A percentile compares a stretch with the other conserved stretches of the same genome.
Conservation (phyloP, 2,797 vertebrate genomes). For the Bufotes viridis region DNA sequence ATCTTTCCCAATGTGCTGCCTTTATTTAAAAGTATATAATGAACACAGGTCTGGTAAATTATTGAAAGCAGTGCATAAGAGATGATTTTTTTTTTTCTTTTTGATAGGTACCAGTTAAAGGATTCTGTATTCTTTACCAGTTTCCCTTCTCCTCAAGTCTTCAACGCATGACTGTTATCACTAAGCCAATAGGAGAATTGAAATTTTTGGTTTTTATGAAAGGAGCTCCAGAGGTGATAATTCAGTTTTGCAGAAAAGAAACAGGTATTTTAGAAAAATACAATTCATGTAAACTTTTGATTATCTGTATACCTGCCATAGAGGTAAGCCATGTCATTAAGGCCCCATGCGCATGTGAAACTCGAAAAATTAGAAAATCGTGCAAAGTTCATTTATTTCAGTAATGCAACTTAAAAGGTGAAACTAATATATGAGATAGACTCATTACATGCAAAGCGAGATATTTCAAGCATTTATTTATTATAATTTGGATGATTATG, state of each 20-base stretch:
- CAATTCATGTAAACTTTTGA: background rate
- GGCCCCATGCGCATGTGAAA: no score
- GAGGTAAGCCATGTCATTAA: background rate
- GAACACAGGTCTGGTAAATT: background rate
- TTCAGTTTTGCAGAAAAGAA: slow-evolving; percentile 68
- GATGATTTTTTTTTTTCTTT: background rate
- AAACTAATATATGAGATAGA: no score
- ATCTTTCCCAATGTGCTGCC: background rate
- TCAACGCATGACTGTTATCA: slow-evolving; percentile 73
- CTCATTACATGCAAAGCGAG: no score
- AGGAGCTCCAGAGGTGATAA: slow-evolving; percentile 71
- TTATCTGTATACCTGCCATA: background rate
- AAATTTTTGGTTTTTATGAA: slow-evolving; percentile 68
- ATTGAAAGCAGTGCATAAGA: no score
- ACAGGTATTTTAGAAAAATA: slow-evolving; percentile 66
- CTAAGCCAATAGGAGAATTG: slow-evolving; percentile 59
- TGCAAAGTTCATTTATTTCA: no score
- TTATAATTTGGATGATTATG: no score
- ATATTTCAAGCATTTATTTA: no score
- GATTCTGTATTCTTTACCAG: slow-evolving; percentile 68
- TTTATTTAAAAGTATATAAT: background rate
- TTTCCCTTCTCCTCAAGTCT: slow-evolving; percentile 74
- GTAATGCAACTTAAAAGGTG: no score
- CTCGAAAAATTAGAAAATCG: no score
- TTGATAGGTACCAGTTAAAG: slow-evolving; percentile 64